These are phyloP conservation scores for Pelecanoides urinatrix DNA, from an alignment of 2,113 vertebrate genomes.

Conservation along the genomic window DNA sequence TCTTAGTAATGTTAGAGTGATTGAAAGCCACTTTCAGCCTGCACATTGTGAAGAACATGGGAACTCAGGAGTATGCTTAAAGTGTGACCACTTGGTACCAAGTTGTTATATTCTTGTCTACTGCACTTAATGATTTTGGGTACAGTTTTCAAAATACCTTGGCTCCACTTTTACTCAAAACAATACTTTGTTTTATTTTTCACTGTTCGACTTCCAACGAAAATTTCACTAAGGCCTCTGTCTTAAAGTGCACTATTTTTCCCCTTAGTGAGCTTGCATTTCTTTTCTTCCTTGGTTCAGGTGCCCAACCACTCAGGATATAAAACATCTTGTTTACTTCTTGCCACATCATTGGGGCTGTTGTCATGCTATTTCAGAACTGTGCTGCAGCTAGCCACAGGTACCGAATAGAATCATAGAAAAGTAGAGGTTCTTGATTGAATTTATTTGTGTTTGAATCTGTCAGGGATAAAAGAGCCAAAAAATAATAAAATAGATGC, in stretches of 20 bases:
- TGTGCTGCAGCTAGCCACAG: slow-evolving; percentile 31
- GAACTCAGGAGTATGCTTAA: not conserved
- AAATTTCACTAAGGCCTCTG: slow-evolving; percentile 44
- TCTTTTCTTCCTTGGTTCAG: slow-evolving; percentile 48
- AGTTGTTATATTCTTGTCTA: not conserved
- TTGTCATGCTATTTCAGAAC: slow-evolving; percentile 71
- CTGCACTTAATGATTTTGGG: slow-evolving; percentile 56
- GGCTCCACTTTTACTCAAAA: slow-evolving; percentile 45
- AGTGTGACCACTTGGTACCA: not conserved
- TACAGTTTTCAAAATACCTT: slow-evolving; percentile 41
- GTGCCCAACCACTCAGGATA: slow-evolving; percentile 55
- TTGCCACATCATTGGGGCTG: slow-evolving; percentile 61
- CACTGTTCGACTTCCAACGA: slow-evolving; percentile 66
- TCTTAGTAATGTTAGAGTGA: not conserved
- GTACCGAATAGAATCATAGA: slow-evolving; percentile 64
- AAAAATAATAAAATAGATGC: slow-evolving; percentile 76
- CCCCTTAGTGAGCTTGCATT: slow-evolving; percentile 52
- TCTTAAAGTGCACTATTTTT: slow-evolving; percentile 70
- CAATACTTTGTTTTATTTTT: slow-evolving; percentile 63
- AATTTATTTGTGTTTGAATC: slow-evolving; percentile 68
- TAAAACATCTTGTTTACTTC: slow-evolving; percentile 63
- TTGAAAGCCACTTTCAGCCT: not conserved
- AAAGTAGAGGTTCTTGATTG: slow-evolving; percentile 66
- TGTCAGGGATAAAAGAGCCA: slow-evolving; percentile 73
- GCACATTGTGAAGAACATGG: not conserved